Conservation (phyloP, 2,888 invertebrate species). For the Eristalis tenax region DNA sequence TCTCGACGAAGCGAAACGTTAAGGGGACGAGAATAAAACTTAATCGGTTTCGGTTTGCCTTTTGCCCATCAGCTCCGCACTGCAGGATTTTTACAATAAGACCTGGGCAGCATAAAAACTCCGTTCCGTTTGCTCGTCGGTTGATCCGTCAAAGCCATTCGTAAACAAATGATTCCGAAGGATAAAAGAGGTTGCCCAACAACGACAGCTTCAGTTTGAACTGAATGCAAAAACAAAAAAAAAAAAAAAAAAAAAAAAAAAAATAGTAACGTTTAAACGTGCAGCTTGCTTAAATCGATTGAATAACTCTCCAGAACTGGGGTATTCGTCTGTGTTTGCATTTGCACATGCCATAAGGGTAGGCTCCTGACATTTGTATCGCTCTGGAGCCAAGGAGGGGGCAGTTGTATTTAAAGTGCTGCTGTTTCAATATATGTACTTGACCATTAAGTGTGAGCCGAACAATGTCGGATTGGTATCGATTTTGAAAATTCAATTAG, state of each 20-base stretch:
- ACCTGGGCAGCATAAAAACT: neutral
- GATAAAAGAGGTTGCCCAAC: slow-evolving; percentile 10
- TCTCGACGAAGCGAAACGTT: neutral
- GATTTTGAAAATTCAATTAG: slow-evolving; percentile 69
- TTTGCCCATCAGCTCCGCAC: neutral
- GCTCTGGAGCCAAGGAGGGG: neutral
- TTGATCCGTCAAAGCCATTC: slow-evolving; percentile 1
- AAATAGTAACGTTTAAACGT: slow-evolving; percentile 57
- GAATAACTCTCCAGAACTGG: slow-evolving; percentile 27
- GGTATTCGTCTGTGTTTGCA: slow-evolving; percentile 8
- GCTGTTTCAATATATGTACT: neutral
- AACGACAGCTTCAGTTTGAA: neutral
- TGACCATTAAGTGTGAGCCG: neutral
- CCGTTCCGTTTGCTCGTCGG: neutral
- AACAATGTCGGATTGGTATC: slow-evolving; percentile 37
- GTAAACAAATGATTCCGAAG: neutral
- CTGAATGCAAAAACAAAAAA: slow-evolving; percentile 7
- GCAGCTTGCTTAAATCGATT: slow-evolving; percentile 56
- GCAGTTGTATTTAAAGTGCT: slow-evolving; percentile 17
- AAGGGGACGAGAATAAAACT: slow-evolving; percentile 15
- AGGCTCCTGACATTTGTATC: neutral
- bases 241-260: slow-evolving; percentile 23
- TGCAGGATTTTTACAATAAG: neutral
- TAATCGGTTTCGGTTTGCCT: slow-evolving; percentile 36
- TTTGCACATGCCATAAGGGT: neutral